Conservation (phyloP, 2,797 vertebrate species). For the Selene dorsalis region DNA sequence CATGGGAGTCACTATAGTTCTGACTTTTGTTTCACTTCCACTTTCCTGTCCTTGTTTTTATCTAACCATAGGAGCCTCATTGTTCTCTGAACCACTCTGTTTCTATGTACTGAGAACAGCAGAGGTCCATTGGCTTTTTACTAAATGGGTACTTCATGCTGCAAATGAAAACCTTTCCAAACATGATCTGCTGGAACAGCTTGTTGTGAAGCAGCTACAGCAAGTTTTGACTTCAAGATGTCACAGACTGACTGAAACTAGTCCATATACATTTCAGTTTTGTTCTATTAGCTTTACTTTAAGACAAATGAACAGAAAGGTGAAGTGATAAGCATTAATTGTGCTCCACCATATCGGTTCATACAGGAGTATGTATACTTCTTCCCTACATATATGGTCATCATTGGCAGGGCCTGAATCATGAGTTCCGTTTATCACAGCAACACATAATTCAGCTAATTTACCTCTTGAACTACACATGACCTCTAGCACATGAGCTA, state of each 20-base stretch:
- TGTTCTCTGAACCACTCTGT: slow-evolving; percentile 23
- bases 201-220: neutral
- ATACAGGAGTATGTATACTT: too few relatives aligned
- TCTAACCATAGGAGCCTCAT: neutral
- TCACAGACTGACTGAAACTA: neutral
- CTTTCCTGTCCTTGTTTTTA: slow-evolving; percentile 5
- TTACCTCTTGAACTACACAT: too few relatives aligned
- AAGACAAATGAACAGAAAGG: neutral
- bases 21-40: slow-evolving; percentile 22
- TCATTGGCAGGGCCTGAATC: too few relatives aligned
- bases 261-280: too few relatives aligned
- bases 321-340: neutral
- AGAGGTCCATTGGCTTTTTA: neutral
- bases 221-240: neutral
- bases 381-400: too few relatives aligned
- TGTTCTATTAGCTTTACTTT: neutral
- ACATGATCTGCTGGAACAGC: neutral
- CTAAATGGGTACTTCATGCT: slow-evolving; percentile 2
- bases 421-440: neutral
- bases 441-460: too few relatives aligned
- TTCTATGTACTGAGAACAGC: slow-evolving; percentile 7
- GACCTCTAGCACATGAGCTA: too few relatives aligned
- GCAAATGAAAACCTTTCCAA: slow-evolving; percentile 32
- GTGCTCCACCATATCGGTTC: too few relatives aligned
- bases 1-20: slow-evolving; percentile 11